Percentiles rank a stretch among this genome's conserved stretches.
Conservation (phyloP, 2,888 invertebrate species). For the Halocaridina rubra region DNA sequence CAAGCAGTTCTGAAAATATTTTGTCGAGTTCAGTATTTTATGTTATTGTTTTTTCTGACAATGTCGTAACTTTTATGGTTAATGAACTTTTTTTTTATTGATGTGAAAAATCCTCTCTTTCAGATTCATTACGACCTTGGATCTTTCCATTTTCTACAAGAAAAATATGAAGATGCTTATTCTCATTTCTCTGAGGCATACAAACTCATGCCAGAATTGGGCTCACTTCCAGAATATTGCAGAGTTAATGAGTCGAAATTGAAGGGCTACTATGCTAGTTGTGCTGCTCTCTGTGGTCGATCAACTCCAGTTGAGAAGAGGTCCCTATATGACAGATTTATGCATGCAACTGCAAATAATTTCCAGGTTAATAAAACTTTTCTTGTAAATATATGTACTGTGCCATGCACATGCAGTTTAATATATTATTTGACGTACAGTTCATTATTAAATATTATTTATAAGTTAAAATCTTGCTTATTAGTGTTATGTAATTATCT, state of each 20-base stretch:
- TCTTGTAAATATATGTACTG: no score
- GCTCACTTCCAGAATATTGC: conserved; percentile 46
- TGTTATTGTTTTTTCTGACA: no score
- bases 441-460: no score
- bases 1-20: no score
- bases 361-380: conserved; percentile 55
- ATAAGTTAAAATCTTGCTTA: no score
- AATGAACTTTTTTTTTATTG: no score
- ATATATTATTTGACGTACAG: no score
- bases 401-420: no score
- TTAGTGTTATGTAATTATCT: no score
- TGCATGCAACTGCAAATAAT: conserved; percentile 29
- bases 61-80: no score
- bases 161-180: conserved; percentile 57
- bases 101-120: no score
- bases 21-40: no score
- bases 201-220: conserved; percentile 42
- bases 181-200: conserved; percentile 59
- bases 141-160: conserved; percentile 59
- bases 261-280: conserved; percentile 47
- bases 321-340: conserved; percentile 54
- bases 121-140: conserved; percentile 63
- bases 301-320: conserved; percentile 52
- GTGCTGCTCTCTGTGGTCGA: conserved; percentile 59
- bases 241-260: conserved; percentile 32